These are phyloP conservation scores for Spicauda simplicius DNA, from an alignment of 2,888 invertebrate species.

Conservation along the genomic window DNA sequence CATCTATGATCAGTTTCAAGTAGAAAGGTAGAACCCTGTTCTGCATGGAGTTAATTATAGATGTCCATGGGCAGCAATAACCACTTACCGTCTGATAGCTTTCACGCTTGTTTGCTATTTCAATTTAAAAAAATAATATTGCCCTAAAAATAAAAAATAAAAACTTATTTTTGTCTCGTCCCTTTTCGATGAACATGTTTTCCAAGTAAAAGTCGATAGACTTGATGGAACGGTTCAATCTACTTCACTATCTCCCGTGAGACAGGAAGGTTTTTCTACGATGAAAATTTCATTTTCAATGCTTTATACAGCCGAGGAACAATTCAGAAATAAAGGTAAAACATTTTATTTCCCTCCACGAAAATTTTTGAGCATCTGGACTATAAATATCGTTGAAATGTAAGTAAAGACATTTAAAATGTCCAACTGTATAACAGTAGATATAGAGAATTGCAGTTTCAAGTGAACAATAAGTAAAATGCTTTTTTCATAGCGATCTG, in stretches of 20 bases:
- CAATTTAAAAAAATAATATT: not conserved
- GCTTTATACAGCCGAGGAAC: not conserved
- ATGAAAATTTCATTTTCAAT: not conserved
- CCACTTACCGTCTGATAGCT: too few species aligned
- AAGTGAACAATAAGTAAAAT: too few species aligned
- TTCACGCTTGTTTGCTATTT: not conserved
- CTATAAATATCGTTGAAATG: too few species aligned
- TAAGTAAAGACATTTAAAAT: too few species aligned
- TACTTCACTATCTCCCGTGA: not conserved
- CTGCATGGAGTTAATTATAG: too few species aligned
- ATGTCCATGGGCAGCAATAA: too few species aligned
- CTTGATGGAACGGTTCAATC: constrained; percentile 6
- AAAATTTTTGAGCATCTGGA: not conserved
- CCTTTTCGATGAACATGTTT: not conserved
- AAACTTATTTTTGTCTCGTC: not conserved
- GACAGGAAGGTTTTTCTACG: not conserved
- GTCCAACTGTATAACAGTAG: too few species aligned
- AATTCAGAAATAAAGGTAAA: not conserved
- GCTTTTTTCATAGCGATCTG: not conserved
- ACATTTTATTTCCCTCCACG: not conserved
- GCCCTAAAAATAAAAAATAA: not conserved
- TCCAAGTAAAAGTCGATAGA: not conserved
- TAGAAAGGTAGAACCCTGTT: too few species aligned
- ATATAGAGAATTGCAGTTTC: too few species aligned
- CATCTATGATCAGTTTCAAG: too few species aligned